Conservation (phyloP, 2,888 invertebrate genomes). For the Leptinotarsa juncta region DNA sequence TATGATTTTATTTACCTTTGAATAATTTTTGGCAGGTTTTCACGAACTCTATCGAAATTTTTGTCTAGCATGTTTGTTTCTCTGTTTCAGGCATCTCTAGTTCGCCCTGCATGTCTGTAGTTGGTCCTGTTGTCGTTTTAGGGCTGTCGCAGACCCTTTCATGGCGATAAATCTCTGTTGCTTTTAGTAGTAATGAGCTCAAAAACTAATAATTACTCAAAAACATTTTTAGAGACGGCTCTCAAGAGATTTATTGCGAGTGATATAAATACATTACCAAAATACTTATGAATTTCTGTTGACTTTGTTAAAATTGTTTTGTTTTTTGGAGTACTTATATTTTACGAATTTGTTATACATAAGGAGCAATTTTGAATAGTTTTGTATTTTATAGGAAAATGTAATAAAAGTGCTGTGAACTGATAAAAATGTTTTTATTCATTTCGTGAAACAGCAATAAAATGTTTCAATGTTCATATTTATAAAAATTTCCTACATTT, state of each 20-base stretch:
- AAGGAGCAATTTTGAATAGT: neutral
- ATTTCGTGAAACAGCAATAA: neutral
- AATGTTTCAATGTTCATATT: too few relatives aligned
- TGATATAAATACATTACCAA: constrained; percentile 28
- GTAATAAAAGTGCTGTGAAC: constrained; percentile 25
- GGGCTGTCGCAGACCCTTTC: constrained; percentile 48
- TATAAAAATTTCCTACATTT: too few relatives aligned
- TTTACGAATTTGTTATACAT: constrained; percentile 15
- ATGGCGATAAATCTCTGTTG: constrained; percentile 41
- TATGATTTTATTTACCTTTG: neutral
- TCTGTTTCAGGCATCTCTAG: constrained; percentile 66
- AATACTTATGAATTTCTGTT: constrained; percentile 15
- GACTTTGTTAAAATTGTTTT: constrained; percentile 3
- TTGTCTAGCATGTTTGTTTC: constrained; percentile 55
- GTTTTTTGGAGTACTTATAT: constrained; percentile 17
- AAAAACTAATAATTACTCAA: too few relatives aligned
- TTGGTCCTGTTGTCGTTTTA: constrained; percentile 51
- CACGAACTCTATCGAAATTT: neutral
- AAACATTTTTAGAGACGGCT: neutral
- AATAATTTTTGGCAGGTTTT: constrained; percentile 4
- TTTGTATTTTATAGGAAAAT: constrained; percentile 20
- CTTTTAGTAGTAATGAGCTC: constrained; percentile 6
- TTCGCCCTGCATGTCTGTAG: constrained; percentile 73
- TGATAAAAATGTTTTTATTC: neutral
- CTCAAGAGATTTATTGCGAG: constrained; percentile 34